These are phyloP conservation scores for Rattus norvegicus DNA, from an alignment of 2,113 vertebrate species.

Conservation along the genomic window GRCr8 NC_086025.1:119760001-119760500, in stretches of 20 bases:
- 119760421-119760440: not conserved
- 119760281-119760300: not conserved
- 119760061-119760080: not conserved
- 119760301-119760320: not conserved
- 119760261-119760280: not conserved
- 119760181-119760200: too few relatives aligned
- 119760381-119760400: not conserved
- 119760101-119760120: not conserved
- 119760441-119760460: not conserved
- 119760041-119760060: too few relatives aligned
- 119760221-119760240: not conserved
- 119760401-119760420: not conserved
- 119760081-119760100: rapidly evolving
- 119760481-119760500: too few relatives aligned
- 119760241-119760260: too few relatives aligned
- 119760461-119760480: not conserved
- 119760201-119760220: not conserved
- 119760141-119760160: not conserved
- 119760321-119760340: too few relatives aligned
- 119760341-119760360: not conserved
- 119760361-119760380: not conserved
- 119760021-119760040: not conserved
- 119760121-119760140: not conserved
- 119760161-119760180: too few relatives aligned
- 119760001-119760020: not conserved